Evolutionary conservation across 2,113 vertebrate genomes (phyloP), one percentile per base, ranked within the genome.

Genomic region (Pseudonaja textilis): DNA sequence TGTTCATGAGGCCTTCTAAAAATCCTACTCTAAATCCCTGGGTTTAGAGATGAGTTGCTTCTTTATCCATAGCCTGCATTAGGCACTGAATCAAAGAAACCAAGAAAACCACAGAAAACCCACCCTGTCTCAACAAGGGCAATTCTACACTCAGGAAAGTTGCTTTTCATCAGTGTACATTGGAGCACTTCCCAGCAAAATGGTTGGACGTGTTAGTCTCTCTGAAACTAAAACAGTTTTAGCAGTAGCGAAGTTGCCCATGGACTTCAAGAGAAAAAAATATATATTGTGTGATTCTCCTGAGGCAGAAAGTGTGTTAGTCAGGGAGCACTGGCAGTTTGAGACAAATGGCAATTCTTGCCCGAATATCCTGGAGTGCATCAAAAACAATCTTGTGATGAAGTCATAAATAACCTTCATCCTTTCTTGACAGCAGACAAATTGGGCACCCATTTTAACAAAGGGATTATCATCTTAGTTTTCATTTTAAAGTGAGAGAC

Each of bases 41-140:
- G 93, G 97, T 97, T 98, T 97, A 97, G 95, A 95, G 96, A 97
- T 29, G 93, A 95, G 95, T 95, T 94, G 94, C 34, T 74, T 57
- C 94, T 97, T 97, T 97, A 97, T 97, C 97, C 97, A 95, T 94
- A 85, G 93, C 95, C 96, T 96, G 96, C 96, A 95, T 97, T 97
- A 97, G 97, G 97, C 97, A 97, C 96, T 94, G 96, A 97, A 97
- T 98, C 97, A 97, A 98, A 98, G 97, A 96, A 96, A 93, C 88
- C 29, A 95, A 92, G 92, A 91, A 97, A 98, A 97, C 97, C 97
- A 7, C 97, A 98, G 96, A 93, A 96, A 94, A 95, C 96, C 96
- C 45, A 92, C 97, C 96, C 96, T 93, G 95, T 95, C 95, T 95
- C 96, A 96, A 94, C 94, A 94, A 95, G 95, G 47, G 88, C 94